These are phyloP conservation scores for Clarias gariepinus DNA, from an alignment of 2,113 vertebrate genomes.

Conservation along the genomic window DNA sequence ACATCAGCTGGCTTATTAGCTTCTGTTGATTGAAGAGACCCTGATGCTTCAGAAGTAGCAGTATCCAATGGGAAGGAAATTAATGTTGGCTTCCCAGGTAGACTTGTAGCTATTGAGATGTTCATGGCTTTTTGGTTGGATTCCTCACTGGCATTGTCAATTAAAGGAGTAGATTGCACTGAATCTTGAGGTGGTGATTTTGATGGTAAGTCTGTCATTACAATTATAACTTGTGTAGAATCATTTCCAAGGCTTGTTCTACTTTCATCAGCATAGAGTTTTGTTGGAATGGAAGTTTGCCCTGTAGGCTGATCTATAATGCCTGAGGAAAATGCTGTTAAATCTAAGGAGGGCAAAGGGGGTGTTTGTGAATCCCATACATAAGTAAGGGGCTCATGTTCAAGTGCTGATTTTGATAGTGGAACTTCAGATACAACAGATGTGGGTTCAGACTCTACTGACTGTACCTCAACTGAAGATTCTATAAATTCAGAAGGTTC, in stretches of 20 bases:
- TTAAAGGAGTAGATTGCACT: neutral
- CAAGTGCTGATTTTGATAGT: conserved; percentile 65
- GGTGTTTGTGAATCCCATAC: conserved; percentile 20
- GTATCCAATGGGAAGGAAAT: conserved; percentile 49
- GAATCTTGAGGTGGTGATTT: neutral
- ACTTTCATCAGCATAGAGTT: conserved; percentile 1
- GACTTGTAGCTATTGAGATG: neutral
- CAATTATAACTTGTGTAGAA: conserved; percentile 35
- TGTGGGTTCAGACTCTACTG: conserved; percentile 78
- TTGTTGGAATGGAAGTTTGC: conserved; percentile 9
- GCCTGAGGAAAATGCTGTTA: conserved; percentile 24
- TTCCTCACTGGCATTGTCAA: neutral
- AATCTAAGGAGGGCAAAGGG: conserved; percentile 39
- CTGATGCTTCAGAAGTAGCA: conserved; percentile 65
- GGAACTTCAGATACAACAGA: conserved; percentile 83
- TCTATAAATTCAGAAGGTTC: conserved; percentile 40
- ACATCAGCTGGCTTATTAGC: conserved; percentile 32
- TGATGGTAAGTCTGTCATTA: conserved; percentile 27
- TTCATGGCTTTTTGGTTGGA: neutral
- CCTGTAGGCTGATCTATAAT: conserved; percentile 19
- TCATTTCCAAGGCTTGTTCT: neutral
- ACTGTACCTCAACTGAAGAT: conserved; percentile 71
- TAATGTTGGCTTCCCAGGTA: conserved; percentile 6
- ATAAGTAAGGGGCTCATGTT: neutral
- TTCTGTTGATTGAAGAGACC: conserved; percentile 52